Percentiles rank a stretch among this genome's conserved stretches.
Evolutionary conservation across 2,113 vertebrate species (phyloP).

Genomic region (Glaucidium brasilianum): DNA sequence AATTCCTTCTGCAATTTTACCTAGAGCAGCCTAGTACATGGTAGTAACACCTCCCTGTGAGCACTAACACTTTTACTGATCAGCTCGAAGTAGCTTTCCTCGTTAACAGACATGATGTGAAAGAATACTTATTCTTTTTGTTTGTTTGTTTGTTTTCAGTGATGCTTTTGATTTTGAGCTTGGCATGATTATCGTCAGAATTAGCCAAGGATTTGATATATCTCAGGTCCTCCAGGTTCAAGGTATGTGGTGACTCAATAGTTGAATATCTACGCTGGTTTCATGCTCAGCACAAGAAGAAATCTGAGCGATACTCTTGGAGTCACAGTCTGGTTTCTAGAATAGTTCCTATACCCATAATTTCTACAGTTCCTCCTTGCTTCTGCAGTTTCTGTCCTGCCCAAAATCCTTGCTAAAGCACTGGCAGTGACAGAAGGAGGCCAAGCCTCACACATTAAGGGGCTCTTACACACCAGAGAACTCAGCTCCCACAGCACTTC

Average conservation of each 20-base stretch:
- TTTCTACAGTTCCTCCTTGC: background rate
- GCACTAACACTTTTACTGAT: background rate
- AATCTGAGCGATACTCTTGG: background rate
- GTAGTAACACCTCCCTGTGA: background rate
- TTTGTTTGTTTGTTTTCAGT: constrained; percentile 70
- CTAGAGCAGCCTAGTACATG: background rate
- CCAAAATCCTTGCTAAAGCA: background rate
- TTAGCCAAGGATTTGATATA: constrained; percentile 91
- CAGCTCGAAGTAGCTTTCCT: background rate
- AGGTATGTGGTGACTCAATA: constrained; percentile 76
- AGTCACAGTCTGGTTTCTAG: background rate
- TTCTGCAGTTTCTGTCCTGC: background rate
- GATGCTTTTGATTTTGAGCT: constrained; percentile 96
- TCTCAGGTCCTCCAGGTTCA: constrained; percentile 88
- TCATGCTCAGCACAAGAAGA: background rate
- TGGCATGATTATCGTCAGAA: constrained; percentile 85
- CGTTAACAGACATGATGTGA: background rate
- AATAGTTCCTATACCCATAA: background rate
- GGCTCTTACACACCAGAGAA: background rate
- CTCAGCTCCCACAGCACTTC: background rate
- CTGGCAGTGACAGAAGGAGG: background rate
- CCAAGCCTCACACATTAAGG: background rate
- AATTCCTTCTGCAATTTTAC: background rate
- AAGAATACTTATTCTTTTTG: background rate
- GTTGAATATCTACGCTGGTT: background rate